Conservation (phyloP, 2,113 vertebrate species). For the Zosterops borbonicus region DNA sequence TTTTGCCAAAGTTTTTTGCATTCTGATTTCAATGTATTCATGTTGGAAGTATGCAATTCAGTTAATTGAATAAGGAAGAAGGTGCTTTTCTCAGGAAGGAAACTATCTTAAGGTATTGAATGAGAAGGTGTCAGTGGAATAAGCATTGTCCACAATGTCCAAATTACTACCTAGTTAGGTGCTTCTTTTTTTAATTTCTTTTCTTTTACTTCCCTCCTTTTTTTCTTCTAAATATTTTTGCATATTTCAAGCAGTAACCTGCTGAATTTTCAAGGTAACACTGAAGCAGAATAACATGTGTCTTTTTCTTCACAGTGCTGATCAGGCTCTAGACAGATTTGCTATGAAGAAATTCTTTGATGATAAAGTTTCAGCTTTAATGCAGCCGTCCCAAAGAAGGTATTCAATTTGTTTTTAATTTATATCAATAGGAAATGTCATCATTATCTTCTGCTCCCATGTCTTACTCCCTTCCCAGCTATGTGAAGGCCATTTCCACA, state of each 20-base stretch:
- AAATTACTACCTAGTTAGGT: not conserved
- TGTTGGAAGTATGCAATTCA: not conserved
- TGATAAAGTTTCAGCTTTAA: constrained; percentile 93
- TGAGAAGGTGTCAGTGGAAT: not conserved
- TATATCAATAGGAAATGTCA: not conserved
- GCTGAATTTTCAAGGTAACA: not conserved
- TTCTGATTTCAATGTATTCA: not conserved
- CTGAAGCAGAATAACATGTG: not conserved
- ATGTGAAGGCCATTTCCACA: not conserved
- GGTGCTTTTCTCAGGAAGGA: not conserved
- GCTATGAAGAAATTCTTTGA: constrained; percentile 99
- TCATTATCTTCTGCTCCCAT: not conserved
- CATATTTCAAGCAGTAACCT: not conserved
- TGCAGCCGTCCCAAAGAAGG: constrained; percentile 97
- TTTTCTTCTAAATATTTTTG: not conserved
- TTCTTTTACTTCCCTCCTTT: not conserved
- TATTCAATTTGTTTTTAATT: constrained; percentile 62
- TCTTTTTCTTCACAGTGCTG: constrained; percentile 80
- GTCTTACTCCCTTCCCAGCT: not conserved
- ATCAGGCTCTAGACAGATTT: constrained; percentile 95
- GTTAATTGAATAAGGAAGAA: not conserved
- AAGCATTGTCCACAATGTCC: not conserved
- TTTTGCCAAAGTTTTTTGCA: not conserved
- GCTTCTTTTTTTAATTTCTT: not conserved
- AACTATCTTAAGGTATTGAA: not conserved